Base-by-base conservation (phyloP, 2,888 invertebrate genomes). In the Ecliptopera silaceata region DNA sequence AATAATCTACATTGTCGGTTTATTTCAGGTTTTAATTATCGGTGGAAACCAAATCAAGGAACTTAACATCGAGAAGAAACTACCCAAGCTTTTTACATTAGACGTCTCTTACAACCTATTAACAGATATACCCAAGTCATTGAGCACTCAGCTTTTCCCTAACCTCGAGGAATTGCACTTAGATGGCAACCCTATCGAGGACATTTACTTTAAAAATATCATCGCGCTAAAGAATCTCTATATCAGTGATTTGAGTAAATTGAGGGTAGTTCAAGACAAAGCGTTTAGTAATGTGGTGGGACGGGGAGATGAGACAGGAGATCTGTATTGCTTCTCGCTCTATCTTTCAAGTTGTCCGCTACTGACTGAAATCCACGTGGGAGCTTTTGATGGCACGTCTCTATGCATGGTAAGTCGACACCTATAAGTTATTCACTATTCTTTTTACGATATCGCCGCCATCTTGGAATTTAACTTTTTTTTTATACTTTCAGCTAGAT, bases 21-120 rank as follows among this genome's bases (percentile, higher is more conserved):
- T 48, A n/a, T 90, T 86, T 8, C 84, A 92, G 92, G 77, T 86
- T 5, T 67, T 92, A 46, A 88, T 84, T 60, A 78, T 91, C 10
- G 90, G 87, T 8, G 87, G 88, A 4, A 92, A 92, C 59, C 86
- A 87, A 64, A 78, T 93, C 60, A 84, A 83, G 61, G 80, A 83
- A 8, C 74, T 93, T 18, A 81, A 86, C 45, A 77, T 91, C n/a
- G 71, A 82, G 22, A 85, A 80, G 49, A 87, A 86, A 65, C 69
- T 92, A 11, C 74, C 86, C 0, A 84, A 81, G 39, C 75, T 93
- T 0, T 83, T 80, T 66, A 85, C 76, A 34, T 66, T 93, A 52
- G 93, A 93, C 65, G 44, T 93, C 18, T 92, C 93, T 0, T 85
- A 87, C 66, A 93, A 93, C 65, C 65, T 82, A 6, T 72, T 93